Percentiles rank a stretch among this genome's conserved stretches.
Evolutionary conservation across 2,113 vertebrate genomes (phyloP).

Genomic region (Platichthys flesus): DNA sequence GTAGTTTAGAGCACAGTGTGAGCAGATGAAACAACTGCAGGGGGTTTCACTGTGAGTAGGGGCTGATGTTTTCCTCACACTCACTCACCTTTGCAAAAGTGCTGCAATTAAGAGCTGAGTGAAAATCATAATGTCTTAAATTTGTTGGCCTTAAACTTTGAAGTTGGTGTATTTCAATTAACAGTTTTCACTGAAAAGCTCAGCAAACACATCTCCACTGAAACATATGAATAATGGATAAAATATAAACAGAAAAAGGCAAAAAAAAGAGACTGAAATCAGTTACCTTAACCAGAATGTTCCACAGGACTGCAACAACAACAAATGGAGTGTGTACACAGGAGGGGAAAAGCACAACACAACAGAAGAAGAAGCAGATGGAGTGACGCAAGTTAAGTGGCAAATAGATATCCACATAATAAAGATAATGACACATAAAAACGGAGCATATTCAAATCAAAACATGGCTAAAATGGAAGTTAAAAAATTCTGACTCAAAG

Average conservation of each 20-base stretch:
- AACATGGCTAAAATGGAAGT: constrained; percentile 21
- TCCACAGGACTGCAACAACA: constrained; percentile 75
- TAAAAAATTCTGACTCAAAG: not conserved
- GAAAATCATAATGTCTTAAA: too few relatives aligned
- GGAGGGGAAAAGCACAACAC: constrained; percentile 51
- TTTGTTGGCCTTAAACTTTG: too few relatives aligned
- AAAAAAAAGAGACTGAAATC: constrained; percentile 36
- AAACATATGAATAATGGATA: not conserved
- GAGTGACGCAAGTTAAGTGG: constrained; percentile 29
- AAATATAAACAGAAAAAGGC: not conserved
- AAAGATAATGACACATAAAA: constrained; percentile 8
- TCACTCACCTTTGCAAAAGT: too few relatives aligned
- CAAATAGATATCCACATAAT: constrained; percentile 18
- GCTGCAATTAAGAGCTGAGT: too few relatives aligned
- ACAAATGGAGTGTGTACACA: constrained; percentile 64
- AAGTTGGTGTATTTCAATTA: too few relatives aligned
- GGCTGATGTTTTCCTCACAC: too few relatives aligned
- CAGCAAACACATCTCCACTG: not conserved
- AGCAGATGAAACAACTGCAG: too few relatives aligned
- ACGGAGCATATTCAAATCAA: constrained; percentile 11
- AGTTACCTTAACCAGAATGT: constrained; percentile 77
- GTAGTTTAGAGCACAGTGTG: not conserved
- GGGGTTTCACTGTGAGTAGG: too few relatives aligned
- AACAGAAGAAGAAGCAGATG: constrained; percentile 62
- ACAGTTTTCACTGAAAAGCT: too few relatives aligned